Percentiles rank a stretch among this genome's conserved stretches.
Conservation (phyloP, 2,888 invertebrate genomes). For the Nezara viridula region DNA sequence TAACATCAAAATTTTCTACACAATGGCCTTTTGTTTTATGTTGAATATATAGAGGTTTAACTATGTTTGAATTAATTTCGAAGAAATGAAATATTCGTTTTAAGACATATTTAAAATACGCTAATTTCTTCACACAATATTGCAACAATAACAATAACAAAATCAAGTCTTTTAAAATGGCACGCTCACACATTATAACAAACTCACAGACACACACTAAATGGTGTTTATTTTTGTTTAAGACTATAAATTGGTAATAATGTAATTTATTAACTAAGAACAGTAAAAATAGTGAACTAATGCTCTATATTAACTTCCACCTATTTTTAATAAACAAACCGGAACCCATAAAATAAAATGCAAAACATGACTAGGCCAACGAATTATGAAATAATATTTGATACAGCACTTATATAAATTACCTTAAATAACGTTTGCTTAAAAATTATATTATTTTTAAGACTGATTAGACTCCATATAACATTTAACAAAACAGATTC, state of each 20-base stretch:
- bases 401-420: neutral
- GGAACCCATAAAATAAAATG: conserved; percentile 7
- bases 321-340: neutral
- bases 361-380: conserved; percentile 9
- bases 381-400: neutral
- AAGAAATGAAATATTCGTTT: neutral
- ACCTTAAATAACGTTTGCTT: neutral
- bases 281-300: neutral
- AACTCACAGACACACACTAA: conserved; percentile 10
- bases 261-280: neutral
- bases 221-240: conserved; percentile 18
- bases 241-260: neutral
- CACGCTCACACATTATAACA: neutral
- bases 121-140: conserved; percentile 9
- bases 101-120: neutral
- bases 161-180: conserved; percentile 35
- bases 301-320: neutral
- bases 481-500: neutral
- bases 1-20: neutral
- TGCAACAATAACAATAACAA: neutral
- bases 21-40: too few relatives aligned
- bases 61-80: neutral
- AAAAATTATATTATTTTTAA: neutral
- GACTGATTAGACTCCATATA: neutral
- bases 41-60: neutral